Evolutionary conservation across 2,113 vertebrate genomes (phyloP).

Genomic region (Pampusana beccarii): DNA sequence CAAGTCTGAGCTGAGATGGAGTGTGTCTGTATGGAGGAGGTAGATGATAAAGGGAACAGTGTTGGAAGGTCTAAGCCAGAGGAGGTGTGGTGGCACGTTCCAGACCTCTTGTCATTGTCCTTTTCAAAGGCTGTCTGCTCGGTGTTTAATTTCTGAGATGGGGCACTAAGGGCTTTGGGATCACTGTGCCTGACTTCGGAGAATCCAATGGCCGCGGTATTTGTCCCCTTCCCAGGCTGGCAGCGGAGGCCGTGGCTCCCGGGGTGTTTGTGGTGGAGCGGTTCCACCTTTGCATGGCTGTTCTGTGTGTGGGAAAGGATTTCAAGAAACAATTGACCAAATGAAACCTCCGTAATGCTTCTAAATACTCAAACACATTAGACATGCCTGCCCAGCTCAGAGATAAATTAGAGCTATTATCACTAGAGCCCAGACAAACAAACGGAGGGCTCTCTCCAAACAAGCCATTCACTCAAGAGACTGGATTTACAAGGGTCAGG

Average conservation of each 20-base stretch:
- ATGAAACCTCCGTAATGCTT: conserved; percentile 66
- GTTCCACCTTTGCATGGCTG: neutral
- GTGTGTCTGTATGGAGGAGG: neutral
- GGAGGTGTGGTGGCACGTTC: rapidly evolving
- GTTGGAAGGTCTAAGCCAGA: neutral
- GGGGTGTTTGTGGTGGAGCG: rapidly evolving
- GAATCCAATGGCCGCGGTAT: rapidly evolving
- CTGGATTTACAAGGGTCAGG: conserved; percentile 64
- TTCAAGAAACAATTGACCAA: conserved; percentile 72
- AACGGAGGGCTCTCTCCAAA: conserved; percentile 66
- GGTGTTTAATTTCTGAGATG: neutral
- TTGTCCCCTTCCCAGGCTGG: neutral
- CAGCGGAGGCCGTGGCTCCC: rapidly evolving
- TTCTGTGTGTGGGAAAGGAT: conserved; percentile 55
- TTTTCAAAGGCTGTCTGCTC: neutral
- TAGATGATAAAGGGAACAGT: neutral
- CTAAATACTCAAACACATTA: conserved; percentile 72
- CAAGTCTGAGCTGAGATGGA: neutral
- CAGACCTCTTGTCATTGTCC: neutral
- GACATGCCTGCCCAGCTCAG: conserved; percentile 69
- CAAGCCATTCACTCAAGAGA: conserved; percentile 69
- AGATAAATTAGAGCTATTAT: conserved; percentile 74
- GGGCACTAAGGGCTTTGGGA: neutral
- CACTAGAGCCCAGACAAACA: conserved; percentile 71
- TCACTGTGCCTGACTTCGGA: neutral